Evolutionary conservation across 1,140 invertebrate genomes (phyloP), one percentile per base, ranked within the genome.

Genomic region (Procambarus clarkii): DNA sequence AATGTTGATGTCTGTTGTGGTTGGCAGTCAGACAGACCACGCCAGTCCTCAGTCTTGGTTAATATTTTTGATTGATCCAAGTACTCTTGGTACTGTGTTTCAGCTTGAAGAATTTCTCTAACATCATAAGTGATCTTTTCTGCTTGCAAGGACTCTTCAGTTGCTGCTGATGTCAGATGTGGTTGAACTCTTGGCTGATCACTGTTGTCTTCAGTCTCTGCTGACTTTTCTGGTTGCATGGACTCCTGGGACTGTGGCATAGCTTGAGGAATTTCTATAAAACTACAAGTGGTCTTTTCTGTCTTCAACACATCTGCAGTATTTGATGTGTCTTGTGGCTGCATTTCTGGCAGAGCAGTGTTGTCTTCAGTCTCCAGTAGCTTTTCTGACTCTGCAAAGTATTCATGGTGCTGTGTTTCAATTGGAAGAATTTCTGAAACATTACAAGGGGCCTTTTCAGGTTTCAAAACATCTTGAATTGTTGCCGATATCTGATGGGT

Each of bases 21-120:
- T 2, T 54, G 11, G 7, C n/a, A 3, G 4, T 64, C 21, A 21
- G 60, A 11, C 21, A 64, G 4, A 64, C 4, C 60, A 21, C 4
- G 0, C 4, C 15, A 18, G 3, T 48, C 0, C 21, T 50, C 64
- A 77, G 71, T 81, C 58, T 13, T 71, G 18, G 11, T 1, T n/a
- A 34, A 24, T 21, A 21, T 69, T 21, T 54, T 24, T 34, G 79
- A 76, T 18, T 87, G 78, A 9, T 80, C 71, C n/a, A 74, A 18
- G 50, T 83, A 83, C 58, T 90, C 88, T 18, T 71, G 74, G 50
- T 90, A 90, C 34, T 76, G 76, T 48, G 79, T 48, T 18, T 85
- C 86, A 79, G 76, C 54, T 44, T 64, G 48, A 58, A 48, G 50
- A 64, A 88, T 88, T 34, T 80, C 76, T 21, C 8, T 18, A 8